Percentiles rank a stretch among this genome's conserved stretches.
Conservation (phyloP, 2,888 invertebrate species). For the Lagria hirta region DNA sequence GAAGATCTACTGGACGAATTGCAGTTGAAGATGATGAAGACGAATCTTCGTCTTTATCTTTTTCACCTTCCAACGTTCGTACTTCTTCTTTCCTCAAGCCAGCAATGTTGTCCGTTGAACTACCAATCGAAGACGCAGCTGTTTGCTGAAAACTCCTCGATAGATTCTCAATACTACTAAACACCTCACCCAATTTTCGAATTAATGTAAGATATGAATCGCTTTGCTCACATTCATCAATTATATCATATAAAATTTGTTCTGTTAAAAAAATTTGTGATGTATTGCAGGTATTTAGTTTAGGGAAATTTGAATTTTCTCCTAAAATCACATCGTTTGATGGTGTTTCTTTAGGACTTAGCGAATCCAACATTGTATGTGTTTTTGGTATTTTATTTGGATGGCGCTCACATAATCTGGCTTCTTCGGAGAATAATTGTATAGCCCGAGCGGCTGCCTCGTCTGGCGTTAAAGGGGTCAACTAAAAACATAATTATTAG, state of each 20-base stretch:
- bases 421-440: slow-evolving; percentile 81
- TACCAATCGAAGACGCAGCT: slow-evolving; percentile 30
- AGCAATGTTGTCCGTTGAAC: slow-evolving; percentile 53
- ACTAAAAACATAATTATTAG: too few species aligned
- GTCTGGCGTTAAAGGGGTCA: slow-evolving; percentile 76
- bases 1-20: slow-evolving; percentile 65
- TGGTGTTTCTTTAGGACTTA: slow-evolving; percentile 29
- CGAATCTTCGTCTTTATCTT: slow-evolving; percentile 86
- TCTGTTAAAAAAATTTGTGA: slow-evolving; percentile 77
- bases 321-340: slow-evolving; percentile 43
- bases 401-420: slow-evolving; percentile 77
- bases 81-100: slow-evolving; percentile 71
- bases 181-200: slow-evolving; percentile 76
- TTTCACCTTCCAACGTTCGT: slow-evolving; percentile 73
- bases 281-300: slow-evolving; percentile 16
- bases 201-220: slow-evolving; percentile 72
- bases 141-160: slow-evolving; percentile 67
- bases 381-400: slow-evolving; percentile 73
- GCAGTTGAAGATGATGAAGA: slow-evolving; percentile 51
- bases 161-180: slow-evolving; percentile 67
- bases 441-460: slow-evolving; percentile 90
- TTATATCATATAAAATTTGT: slow-evolving; percentile 70
- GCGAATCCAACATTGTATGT: slow-evolving; percentile 34
- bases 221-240: slow-evolving; percentile 71
- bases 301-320: slow-evolving; percentile 29